Conservation (phyloP, 2,888 invertebrate species). For the Ischnus inquisitorius region DNA sequence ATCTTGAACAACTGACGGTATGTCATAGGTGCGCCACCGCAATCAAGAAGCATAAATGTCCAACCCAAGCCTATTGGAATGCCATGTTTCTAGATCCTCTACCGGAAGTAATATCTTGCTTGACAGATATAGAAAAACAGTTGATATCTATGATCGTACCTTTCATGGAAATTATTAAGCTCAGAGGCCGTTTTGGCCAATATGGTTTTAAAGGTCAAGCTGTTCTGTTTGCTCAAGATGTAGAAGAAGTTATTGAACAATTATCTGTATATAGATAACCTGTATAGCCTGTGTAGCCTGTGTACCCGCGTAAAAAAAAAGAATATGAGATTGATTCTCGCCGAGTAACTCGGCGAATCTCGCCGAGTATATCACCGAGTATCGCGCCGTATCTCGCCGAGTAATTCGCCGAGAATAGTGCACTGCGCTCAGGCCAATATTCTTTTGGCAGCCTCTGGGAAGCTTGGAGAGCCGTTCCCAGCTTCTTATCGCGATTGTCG, state of each 20-base stretch:
- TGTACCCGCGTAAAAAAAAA: no score
- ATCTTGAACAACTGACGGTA: not conserved
- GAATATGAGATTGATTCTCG: no score
- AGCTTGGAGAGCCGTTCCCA: no score
- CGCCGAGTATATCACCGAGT: no score
- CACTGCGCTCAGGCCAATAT: no score
- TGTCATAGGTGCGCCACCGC: not conserved
- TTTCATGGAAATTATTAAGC: conserved; percentile 38
- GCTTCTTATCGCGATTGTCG: no score
- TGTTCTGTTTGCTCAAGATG: conserved; percentile 16
- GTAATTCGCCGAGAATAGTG: no score
- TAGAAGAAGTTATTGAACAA: conserved; percentile 10
- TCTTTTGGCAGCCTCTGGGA: no score
- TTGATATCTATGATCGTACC: conserved; percentile 15
- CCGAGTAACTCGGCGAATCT: no score
- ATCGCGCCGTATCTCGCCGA: no score
- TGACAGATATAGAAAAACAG: not conserved
- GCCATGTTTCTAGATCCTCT: conserved; percentile 14
- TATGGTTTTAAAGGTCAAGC: conserved; percentile 43
- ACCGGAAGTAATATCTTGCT: not conserved
- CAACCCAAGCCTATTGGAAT: conserved; percentile 14
- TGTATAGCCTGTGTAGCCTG: no score
- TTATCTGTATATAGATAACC: not conserved
- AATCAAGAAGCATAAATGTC: conserved; percentile 12
- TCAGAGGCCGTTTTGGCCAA: conserved; percentile 38